Percentiles rank a stretch among this genome's conserved stretches.
phyloP scores from a whole-genome alignment of 2,113 vertebrate genomes.

The Tapirus terrestris region DNA sequence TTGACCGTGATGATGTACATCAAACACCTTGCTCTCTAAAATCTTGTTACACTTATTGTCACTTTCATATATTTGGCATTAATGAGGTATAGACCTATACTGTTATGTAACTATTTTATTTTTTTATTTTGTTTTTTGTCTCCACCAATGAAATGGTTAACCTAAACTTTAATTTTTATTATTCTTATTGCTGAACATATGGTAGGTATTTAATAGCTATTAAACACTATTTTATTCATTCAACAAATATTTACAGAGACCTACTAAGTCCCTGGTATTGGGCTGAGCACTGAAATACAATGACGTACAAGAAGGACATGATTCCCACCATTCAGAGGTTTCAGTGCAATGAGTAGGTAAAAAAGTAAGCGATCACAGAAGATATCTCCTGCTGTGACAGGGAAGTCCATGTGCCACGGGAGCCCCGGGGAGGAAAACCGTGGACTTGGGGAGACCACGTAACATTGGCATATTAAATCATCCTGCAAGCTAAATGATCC shows the following conservation, averaged over 20 bases:
- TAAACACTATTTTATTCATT: not conserved
- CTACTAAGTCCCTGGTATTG: not conserved
- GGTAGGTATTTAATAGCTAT: not conserved
- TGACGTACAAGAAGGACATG: rapidly evolving
- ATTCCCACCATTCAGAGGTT: not conserved
- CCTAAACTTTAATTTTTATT: not conserved
- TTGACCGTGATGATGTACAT: too few relatives aligned
- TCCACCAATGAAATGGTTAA: not conserved
- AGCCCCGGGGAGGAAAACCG: not conserved
- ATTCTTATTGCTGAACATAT: not conserved
- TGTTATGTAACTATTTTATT: not conserved
- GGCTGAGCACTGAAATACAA: not conserved
- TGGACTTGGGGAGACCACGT: not conserved
- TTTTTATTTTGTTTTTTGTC: not conserved
- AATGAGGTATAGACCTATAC: not conserved
- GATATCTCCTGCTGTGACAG: not conserved
- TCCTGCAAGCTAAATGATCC: too few relatives aligned
- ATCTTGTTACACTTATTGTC: not conserved
- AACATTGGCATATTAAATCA: not conserved
- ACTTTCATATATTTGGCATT: not conserved
- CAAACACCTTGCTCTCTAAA: not conserved
- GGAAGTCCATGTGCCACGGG: rapidly evolving
- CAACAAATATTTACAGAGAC: not conserved
- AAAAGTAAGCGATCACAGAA: not conserved
- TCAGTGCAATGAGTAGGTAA: not conserved